These are phyloP conservation scores for Tribolium castaneum DNA, from an alignment of 1,140 invertebrate genomes.

Conservation along the genomic window DNA sequence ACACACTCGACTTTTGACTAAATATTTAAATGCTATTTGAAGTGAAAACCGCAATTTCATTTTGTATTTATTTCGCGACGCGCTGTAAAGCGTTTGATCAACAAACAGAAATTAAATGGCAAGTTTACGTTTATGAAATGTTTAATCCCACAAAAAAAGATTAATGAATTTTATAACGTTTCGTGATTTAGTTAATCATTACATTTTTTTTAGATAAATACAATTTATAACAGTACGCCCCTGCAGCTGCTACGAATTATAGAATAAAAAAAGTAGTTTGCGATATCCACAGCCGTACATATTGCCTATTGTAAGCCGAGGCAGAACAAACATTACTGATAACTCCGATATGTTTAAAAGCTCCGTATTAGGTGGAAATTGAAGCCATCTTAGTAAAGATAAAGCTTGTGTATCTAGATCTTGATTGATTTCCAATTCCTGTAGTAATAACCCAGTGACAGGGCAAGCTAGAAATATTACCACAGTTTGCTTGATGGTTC, in stretches of 20 bases:
- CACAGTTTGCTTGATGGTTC: slow-evolving; percentile 49
- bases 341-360: slow-evolving; percentile 24
- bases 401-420: slow-evolving; percentile 54
- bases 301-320: slow-evolving; percentile 12
- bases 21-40: background rate
- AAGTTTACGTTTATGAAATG: background rate
- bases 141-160: background rate
- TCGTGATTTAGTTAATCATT: background rate
- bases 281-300: slow-evolving; percentile 3
- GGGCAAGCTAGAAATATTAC: slow-evolving; percentile 51
- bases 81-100: background rate
- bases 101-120: background rate
- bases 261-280: background rate
- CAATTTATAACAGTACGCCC: background rate
- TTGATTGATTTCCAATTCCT: slow-evolving; percentile 58
- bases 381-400: slow-evolving; percentile 41
- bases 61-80: background rate
- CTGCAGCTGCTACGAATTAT: slow-evolving; percentile 18
- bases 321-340: slow-evolving; percentile 37
- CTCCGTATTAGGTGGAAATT: slow-evolving; percentile 38
- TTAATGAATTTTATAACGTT: background rate
- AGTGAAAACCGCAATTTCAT: background rate
- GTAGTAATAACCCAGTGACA: slow-evolving; percentile 52
- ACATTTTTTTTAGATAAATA: too few species aligned
- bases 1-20: background rate